Evolutionary conservation across 2,888 invertebrate genomes (phyloP).

Genomic region (Lydus trimaculatus): DNA sequence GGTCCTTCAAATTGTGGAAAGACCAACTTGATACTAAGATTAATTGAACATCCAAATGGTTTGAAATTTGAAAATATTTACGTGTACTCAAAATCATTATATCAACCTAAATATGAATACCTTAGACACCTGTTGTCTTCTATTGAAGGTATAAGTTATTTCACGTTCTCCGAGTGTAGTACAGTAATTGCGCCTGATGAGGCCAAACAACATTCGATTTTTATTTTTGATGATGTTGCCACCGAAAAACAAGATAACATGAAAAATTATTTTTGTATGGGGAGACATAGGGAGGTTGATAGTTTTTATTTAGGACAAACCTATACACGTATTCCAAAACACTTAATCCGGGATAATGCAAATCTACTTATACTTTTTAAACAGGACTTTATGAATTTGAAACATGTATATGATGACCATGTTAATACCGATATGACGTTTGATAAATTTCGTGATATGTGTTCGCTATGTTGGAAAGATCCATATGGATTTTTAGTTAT

Average conservation of each 20-base stretch:
- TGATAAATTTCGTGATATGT: constrained; percentile 45
- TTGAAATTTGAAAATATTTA: constrained; percentile 54
- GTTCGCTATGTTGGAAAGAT: constrained; percentile 47
- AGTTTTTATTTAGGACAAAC: constrained; percentile 52
- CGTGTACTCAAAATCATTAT: constrained; percentile 48
- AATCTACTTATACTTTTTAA: constrained; percentile 53
- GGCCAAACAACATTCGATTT: too few species aligned
- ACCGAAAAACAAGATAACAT: too few species aligned
- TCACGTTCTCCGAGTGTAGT: too few species aligned
- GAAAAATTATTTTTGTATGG: constrained; percentile 48
- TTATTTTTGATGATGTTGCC: too few species aligned
- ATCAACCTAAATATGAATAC: constrained; percentile 48
- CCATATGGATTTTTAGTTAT: constrained; percentile 46
- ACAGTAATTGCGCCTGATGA: too few species aligned
- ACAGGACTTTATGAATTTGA: constrained; percentile 52
- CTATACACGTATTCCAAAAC: constrained; percentile 53
- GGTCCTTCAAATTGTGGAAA: constrained; percentile 54
- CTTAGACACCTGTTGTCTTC: too few species aligned
- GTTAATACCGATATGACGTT: constrained; percentile 41
- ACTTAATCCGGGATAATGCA: constrained; percentile 52
- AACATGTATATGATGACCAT: constrained; percentile 43
- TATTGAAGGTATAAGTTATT: too few species aligned
- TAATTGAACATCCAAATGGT: constrained; percentile 50
- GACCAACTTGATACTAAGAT: constrained; percentile 49
- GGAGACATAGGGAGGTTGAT: constrained; percentile 50